These are phyloP conservation scores for Psix sp. DNA, from an alignment of 1,140 invertebrate genomes.

Conservation along the genomic window DNA sequence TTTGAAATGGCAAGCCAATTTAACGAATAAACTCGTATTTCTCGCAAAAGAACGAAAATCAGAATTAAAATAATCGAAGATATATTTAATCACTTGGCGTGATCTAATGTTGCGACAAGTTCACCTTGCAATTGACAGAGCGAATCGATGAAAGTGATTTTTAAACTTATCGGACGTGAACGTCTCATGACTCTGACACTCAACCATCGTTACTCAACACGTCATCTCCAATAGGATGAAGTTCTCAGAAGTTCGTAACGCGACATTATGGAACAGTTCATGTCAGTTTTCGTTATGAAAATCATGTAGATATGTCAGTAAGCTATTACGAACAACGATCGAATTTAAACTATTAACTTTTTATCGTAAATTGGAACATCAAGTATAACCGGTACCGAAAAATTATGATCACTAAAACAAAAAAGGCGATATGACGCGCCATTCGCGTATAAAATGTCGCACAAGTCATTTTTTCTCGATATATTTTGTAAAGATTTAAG, in stretches of 20 bases:
- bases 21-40: no score
- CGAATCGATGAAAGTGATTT: conserved; percentile 38
- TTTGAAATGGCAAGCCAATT: no score
- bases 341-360: conserved; percentile 16
- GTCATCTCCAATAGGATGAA: conserved; percentile 42
- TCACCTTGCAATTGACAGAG: conserved; percentile 22
- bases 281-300: conserved; percentile 39
- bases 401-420: no score
- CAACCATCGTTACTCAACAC: conserved; percentile 45
- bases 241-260: conserved; percentile 45
- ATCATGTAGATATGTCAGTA: conserved; percentile 16
- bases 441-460: no score
- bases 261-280: conserved; percentile 43
- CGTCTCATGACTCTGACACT: conserved; percentile 25
- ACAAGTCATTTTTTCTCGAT: no score
- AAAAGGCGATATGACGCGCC: no score
- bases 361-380: no score
- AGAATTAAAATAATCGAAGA: no score
- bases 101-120: conserved; percentile 4
- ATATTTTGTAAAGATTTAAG: no score
- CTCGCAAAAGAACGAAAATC: no score
- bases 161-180: conserved; percentile 28
- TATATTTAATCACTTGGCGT: no score
- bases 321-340: conserved; percentile 2
- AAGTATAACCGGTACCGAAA: no score